Conservation (phyloP, 30 jellyfish, hydroid and myxozoan genomes). For the Aurelia aurita complex sp. Pacific region DNA sequence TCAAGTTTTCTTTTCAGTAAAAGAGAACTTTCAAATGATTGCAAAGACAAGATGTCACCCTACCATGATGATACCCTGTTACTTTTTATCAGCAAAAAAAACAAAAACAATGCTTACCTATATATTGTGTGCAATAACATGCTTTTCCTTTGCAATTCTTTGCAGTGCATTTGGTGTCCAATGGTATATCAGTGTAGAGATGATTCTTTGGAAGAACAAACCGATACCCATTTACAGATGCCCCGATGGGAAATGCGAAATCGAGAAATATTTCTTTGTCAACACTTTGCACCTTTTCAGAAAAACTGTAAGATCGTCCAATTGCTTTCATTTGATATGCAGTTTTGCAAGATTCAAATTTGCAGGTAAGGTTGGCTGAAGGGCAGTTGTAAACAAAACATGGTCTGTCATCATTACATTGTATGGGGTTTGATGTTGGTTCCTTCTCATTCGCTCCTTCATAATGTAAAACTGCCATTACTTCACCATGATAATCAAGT, state of each 20-base stretch:
- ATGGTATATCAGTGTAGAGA: conserved; percentile 50
- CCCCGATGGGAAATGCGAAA: conserved; percentile 92
- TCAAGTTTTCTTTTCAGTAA: no score
- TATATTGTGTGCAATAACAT: conserved; percentile 36
- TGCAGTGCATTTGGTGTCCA: conserved; percentile 55
- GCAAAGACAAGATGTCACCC: no score
- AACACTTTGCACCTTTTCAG: conserved; percentile 48
- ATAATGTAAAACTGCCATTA: conserved; percentile 86
- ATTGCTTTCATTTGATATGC: conserved; percentile 43
- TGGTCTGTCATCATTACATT: conserved; percentile 46
- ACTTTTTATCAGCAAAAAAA: not conserved
- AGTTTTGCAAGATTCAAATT: conserved; percentile 45
- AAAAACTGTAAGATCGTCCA: conserved; percentile 38
- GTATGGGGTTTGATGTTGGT: conserved; percentile 55
- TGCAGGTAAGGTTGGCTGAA: conserved; percentile 41
- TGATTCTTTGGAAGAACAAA: conserved; percentile 75
- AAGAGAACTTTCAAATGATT: no score
- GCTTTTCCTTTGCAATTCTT: conserved; percentile 69
- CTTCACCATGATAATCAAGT: conserved; percentile 65
- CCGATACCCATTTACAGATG: conserved; percentile 73
- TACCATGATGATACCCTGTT: no score
- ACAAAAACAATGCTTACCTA: conserved; percentile 26
- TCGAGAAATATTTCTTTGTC: conserved; percentile 73
- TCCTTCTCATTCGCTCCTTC: conserved; percentile 73
- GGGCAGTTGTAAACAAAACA: conserved; percentile 88